These are phyloP conservation scores for Harpagus bidentatus DNA, from an alignment of 2,113 vertebrate species.

Conservation along the genomic window DNA sequence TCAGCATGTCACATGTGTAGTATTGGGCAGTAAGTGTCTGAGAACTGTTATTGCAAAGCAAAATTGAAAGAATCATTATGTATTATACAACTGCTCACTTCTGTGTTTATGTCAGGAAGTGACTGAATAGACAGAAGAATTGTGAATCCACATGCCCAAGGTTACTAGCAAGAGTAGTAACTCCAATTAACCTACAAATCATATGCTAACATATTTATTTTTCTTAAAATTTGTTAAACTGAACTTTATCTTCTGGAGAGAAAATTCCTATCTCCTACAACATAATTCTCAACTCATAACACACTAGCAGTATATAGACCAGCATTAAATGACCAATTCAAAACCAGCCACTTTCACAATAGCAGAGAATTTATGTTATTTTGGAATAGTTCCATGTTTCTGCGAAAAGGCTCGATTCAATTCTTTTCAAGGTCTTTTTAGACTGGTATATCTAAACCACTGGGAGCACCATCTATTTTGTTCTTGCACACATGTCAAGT, in stretches of 20 bases:
- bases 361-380: background rate
- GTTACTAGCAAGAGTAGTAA: background rate
- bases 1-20: background rate
- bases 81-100: background rate
- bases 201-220: background rate
- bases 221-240: background rate
- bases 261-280: background rate
- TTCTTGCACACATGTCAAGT: background rate
- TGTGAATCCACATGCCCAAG: background rate
- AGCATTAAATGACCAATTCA: background rate
- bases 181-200: background rate
- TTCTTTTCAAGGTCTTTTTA: background rate
- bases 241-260: background rate
- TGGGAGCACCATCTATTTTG: background rate
- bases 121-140: background rate
- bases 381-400: background rate
- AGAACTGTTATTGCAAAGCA: background rate
- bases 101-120: background rate
- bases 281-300: background rate
- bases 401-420: background rate
- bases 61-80: background rate
- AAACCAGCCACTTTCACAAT: background rate
- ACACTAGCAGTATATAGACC: background rate
- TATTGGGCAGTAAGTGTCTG: background rate
- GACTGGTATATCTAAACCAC: background rate